Evolutionary conservation across 2,113 vertebrate genomes (phyloP), one percentile per base, ranked within the genome.

Genomic region (Hemibagrus wyckioides): DNA sequence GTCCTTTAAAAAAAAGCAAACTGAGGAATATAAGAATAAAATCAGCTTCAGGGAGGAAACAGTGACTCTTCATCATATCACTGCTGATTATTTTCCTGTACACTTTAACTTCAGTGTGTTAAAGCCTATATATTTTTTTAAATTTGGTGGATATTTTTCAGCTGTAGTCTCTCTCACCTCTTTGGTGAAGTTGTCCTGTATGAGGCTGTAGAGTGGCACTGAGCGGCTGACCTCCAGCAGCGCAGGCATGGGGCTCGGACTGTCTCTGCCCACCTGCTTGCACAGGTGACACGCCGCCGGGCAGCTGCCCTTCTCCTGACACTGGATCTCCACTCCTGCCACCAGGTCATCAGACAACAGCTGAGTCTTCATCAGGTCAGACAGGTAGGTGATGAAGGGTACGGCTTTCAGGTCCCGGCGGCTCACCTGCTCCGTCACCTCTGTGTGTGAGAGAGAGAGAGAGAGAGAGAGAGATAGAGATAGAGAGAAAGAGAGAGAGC

Each of bases 341-440:
- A 98, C 97, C 81, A 97, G 95, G 90, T 99, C 98, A 5, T 99
- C 97, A 0, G 97, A 96, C 39, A 99, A 92, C 95, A 98, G 97
- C 93, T 98, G 97, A 13, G 97, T 97, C 0, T 97, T 97, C 94
- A 98, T 95, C 89, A 99, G 93, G 2, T 97, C 97, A 0, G 97
- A 97, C 92, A 99, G 96, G 92, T 98, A 99, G 86, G 96, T 98
- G 96, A 99, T 99, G 95, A 99, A 99, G 28, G 97, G 97, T 92
- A 99, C 95, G 56, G 98, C 97, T 90, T 98, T 98, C 90, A 99
- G 93, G 80, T 99, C 98, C 89, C 97, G 96, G 89, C 97, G 97
- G 93, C 97, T 97, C 3, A 96, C 97, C 79, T 98, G 95, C 86
- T 99, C 98, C 0, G 98, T 99, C 39, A 96, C 97, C 94, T 99